These are phyloP conservation scores for Tympanuchus pallidicinctus DNA, from an alignment of 2,113 vertebrate species.

Conservation along the genomic window DNA sequence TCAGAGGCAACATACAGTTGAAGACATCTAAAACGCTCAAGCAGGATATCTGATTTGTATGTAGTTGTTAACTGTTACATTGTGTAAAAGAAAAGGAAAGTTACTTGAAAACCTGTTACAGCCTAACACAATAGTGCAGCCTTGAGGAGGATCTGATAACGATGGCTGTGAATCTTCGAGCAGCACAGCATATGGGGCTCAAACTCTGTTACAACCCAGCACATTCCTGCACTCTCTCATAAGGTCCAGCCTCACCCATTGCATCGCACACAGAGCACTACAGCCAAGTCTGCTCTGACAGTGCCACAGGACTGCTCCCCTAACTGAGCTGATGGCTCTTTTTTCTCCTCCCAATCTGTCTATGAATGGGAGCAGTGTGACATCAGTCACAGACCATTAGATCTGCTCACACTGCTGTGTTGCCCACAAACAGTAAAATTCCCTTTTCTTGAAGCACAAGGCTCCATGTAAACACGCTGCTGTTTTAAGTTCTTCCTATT, in stretches of 20 bases:
- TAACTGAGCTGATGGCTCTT: not conserved
- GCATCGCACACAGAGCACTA: not conserved
- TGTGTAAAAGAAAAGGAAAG: not conserved
- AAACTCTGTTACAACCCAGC: not conserved
- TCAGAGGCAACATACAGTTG: constrained; percentile 9
- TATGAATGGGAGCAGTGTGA: not conserved
- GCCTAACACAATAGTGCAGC: not conserved
- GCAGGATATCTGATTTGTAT: not conserved
- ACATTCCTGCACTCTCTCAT: not conserved
- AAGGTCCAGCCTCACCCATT: not conserved
- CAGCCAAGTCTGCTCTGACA: accelerated
- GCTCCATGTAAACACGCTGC: accelerated
- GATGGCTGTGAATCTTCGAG: not conserved
- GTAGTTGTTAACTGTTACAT: not conserved
- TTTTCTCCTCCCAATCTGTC: not conserved
- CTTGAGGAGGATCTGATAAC: constrained; percentile 1
- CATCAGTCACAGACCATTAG: not conserved
- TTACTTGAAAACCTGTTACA: not conserved
- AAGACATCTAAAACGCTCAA: not conserved
- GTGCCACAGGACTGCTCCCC: not conserved
- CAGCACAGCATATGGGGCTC: not conserved
- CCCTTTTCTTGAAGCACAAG: not conserved
- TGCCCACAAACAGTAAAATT: not conserved
- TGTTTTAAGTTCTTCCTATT: not conserved
- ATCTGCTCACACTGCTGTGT: not conserved